Conservation (phyloP, 2,797 vertebrate species). For the Phalloptychus januarius region DNA sequence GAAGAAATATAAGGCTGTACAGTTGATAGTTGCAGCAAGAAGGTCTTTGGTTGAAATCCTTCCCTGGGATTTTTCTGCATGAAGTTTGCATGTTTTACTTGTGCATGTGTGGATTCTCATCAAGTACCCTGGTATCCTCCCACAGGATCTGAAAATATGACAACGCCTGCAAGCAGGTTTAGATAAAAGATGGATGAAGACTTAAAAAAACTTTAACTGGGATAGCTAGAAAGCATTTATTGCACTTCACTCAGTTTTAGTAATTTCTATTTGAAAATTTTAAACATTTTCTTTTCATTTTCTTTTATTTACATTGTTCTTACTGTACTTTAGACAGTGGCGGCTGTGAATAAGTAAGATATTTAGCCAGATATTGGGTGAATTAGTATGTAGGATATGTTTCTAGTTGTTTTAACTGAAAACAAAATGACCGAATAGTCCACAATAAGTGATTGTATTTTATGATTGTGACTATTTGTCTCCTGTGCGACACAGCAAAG, state of each 20-base stretch:
- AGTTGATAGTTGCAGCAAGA: background rate
- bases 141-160: background rate
- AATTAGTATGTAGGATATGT: too few relatives aligned
- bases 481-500: background rate
- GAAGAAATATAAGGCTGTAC: background rate
- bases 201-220: too few relatives aligned
- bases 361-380: too few relatives aligned
- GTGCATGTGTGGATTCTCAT: background rate
- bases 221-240: background rate
- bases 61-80: background rate
- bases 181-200: too few relatives aligned
- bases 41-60: background rate
- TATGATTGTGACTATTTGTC: background rate
- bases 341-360: too few relatives aligned
- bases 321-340: background rate
- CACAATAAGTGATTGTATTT: background rate
- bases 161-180: too few relatives aligned
- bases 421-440: background rate
- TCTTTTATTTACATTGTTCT: background rate
- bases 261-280: background rate
- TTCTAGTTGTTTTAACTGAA: background rate
- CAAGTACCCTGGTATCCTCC: background rate
- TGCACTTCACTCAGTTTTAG: background rate
- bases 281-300: background rate
- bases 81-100: background rate